phyloP scores from a whole-genome alignment of 2,888 invertebrate species.

The Brenthis daphne region DNA sequence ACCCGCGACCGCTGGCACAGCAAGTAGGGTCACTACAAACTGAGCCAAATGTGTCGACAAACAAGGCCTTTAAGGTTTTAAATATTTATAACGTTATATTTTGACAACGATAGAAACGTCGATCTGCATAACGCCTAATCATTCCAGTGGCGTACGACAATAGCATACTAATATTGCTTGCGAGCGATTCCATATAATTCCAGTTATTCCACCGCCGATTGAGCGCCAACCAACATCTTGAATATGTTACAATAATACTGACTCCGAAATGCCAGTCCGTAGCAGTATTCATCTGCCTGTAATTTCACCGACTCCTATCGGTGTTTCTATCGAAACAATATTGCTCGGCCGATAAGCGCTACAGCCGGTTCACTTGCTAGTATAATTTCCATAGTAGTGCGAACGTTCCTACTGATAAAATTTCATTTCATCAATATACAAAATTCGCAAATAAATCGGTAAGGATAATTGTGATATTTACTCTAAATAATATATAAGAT shows the following conservation, averaged over 20 bases:
- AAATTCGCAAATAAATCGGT: background rate
- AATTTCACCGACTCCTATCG: conserved; percentile 38
- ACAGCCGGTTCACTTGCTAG: conserved; percentile 35
- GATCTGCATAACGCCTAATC: conserved; percentile 70
- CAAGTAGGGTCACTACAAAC: too few relatives aligned
- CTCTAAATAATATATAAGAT: background rate
- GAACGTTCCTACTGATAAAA: conserved; percentile 20
- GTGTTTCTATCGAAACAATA: conserved; percentile 36
- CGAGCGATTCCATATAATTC: conserved; percentile 75
- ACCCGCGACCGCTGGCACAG: too few relatives aligned
- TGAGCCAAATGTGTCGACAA: background rate
- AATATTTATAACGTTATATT: conserved; percentile 68
- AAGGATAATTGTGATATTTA: background rate
- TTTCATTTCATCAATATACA: conserved; percentile 21
- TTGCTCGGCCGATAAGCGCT: conserved; percentile 38
- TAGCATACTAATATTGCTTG: conserved; percentile 77
- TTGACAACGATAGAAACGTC: conserved; percentile 57
- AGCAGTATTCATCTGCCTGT: conserved; percentile 42
- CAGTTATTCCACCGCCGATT: conserved; percentile 64
- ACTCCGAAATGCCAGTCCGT: conserved; percentile 48
- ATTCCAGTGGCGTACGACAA: conserved; percentile 72
- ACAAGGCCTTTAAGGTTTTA: conserved; percentile 47
- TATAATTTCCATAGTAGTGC: conserved; percentile 26
- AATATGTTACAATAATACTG: conserved; percentile 67
- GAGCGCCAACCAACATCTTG: conserved; percentile 69